Percentiles rank a stretch among this genome's conserved stretches.
These are phyloP conservation scores for Tetragonula carbonaria DNA, from an alignment of 2,888 invertebrate species.

Conservation along the genomic window DNA sequence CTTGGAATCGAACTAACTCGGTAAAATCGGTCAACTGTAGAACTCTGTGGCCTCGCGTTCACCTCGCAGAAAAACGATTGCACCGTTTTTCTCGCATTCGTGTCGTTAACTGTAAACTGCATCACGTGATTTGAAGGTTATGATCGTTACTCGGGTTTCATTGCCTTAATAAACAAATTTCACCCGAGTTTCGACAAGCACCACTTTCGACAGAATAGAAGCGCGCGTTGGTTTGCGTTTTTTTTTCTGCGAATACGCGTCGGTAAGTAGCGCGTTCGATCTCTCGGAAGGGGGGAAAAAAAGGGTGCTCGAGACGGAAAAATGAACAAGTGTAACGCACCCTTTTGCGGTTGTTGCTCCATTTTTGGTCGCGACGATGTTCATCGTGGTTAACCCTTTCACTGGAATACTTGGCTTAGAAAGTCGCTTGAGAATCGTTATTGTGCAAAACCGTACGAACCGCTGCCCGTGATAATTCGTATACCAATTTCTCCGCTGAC, in stretches of 20 bases:
- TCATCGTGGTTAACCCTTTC: slow-evolving; percentile 42
- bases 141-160: not conserved
- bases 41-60: too few relatives aligned
- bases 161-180: not conserved
- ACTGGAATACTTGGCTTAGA: slow-evolving; percentile 34
- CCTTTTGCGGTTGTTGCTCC: slow-evolving; percentile 24
- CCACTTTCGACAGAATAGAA: not conserved
- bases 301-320: not conserved
- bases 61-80: too few relatives aligned
- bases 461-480: slow-evolving; percentile 23
- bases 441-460: slow-evolving; percentile 2
- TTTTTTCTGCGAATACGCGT: slow-evolving; percentile 7
- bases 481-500: slow-evolving; percentile 33
- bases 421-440: slow-evolving; percentile 40
- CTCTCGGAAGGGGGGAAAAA: not conserved
- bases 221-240: slow-evolving; percentile 17
- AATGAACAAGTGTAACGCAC: not conserved
- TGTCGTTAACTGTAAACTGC: too few relatives aligned
- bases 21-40: too few relatives aligned
- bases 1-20: too few relatives aligned
- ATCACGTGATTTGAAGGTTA: too few relatives aligned
- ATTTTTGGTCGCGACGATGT: not conserved
- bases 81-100: too few relatives aligned
- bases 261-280: slow-evolving; percentile 11
- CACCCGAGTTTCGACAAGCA: slow-evolving; percentile 7